Percentiles rank a stretch among this genome's conserved stretches.
These are phyloP conservation scores for Numenius arquata DNA, from an alignment of 2,113 vertebrate species.

Conservation along the genomic window DNA sequence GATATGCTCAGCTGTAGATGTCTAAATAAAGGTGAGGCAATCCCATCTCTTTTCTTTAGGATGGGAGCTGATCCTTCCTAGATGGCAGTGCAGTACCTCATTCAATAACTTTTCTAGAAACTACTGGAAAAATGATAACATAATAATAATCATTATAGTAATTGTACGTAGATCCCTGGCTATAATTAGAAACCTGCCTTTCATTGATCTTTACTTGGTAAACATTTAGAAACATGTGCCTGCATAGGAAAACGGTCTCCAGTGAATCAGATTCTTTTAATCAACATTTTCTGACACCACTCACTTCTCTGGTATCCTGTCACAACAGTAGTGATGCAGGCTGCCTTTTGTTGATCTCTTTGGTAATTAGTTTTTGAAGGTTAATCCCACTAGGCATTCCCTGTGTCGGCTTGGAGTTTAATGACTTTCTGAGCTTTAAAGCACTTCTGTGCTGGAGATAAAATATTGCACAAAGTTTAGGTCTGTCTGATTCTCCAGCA, in stretches of 20 bases:
- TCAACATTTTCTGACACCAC: background rate
- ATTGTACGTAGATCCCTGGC: background rate
- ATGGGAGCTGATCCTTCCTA: background rate
- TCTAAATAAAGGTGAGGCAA: background rate
- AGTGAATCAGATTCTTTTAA: background rate
- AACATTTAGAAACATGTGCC: background rate
- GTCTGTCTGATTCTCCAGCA: background rate
- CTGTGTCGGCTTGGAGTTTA: background rate
- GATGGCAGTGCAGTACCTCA: background rate
- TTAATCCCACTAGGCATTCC: constrained; percentile 56
- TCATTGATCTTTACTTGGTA: background rate
- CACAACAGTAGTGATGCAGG: background rate
- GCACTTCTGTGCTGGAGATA: background rate
- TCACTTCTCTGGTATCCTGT: background rate
- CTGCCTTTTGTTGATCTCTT: constrained; percentile 49
- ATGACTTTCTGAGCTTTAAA: constrained; percentile 53
- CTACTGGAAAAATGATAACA: background rate
- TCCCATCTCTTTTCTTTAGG: background rate
- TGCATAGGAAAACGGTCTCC: background rate
- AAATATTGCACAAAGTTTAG: background rate
- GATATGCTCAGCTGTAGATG: background rate
- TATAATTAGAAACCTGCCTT: background rate
- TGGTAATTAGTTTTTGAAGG: constrained; percentile 66
- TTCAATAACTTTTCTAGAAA: background rate
- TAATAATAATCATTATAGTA: background rate